These are phyloP conservation scores for Vanessa cardui DNA, from an alignment of 2,888 invertebrate species.

Conservation along the genomic window DNA sequence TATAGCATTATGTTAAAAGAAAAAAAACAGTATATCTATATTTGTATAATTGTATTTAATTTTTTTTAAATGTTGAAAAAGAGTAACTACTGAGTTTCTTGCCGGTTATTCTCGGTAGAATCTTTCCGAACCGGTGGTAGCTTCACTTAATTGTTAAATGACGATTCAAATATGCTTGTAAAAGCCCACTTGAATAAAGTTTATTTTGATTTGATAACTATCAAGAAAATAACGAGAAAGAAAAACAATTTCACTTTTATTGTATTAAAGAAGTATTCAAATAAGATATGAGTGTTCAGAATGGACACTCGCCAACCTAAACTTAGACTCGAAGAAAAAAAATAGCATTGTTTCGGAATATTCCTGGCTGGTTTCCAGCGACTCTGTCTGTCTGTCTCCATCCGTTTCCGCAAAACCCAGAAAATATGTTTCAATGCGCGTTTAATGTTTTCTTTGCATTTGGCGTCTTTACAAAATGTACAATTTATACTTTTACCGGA, in stretches of 20 bases:
- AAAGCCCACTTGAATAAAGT: too few species aligned
- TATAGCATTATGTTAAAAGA: too few species aligned
- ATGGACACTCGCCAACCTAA: constrained; percentile 39
- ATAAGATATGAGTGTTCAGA: constrained; percentile 6
- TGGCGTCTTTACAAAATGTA: constrained; percentile 42
- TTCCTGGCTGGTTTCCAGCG: constrained; percentile 49
- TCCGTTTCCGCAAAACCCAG: constrained; percentile 61
- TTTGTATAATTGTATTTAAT: too few species aligned
- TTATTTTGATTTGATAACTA: too few species aligned
- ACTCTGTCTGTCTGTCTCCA: constrained; percentile 53
- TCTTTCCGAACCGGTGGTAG: too few species aligned
- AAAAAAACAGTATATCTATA: too few species aligned
- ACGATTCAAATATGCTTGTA: too few species aligned
- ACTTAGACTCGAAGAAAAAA: constrained; percentile 31
- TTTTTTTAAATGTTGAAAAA: too few species aligned
- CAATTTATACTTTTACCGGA: constrained; percentile 43
- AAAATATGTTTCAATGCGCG: constrained; percentile 59
- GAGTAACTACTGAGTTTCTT: too few species aligned
- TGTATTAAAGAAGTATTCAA: background rate
- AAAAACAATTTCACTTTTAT: background rate
- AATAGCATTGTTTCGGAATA: constrained; percentile 27
- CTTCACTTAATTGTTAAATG: too few species aligned
- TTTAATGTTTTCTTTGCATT: constrained; percentile 57
- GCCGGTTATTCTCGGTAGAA: too few species aligned
- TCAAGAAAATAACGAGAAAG: too few species aligned